Evolutionary conservation across 2,797 vertebrate genomes (phyloP).

Genomic region (Masticophis lateralis): DNA sequence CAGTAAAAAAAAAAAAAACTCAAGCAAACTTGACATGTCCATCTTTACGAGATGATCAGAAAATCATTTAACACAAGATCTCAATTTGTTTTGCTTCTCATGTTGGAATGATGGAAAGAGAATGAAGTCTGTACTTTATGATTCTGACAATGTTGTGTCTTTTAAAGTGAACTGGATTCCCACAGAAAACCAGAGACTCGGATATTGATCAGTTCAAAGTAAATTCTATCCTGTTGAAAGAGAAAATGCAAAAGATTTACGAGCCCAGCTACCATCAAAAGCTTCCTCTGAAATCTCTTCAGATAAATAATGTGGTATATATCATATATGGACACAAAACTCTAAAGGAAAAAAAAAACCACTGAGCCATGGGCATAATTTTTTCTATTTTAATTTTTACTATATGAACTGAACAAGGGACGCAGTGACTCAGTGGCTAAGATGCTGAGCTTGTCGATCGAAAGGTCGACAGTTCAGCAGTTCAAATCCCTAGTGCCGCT

Average conservation of each 20-base stretch:
- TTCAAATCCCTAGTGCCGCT: too few relatives aligned
- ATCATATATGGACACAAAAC: not conserved
- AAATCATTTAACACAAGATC: constrained; percentile 43
- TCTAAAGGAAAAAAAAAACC: not conserved
- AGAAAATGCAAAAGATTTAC: constrained; percentile 32
- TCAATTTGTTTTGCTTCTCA: constrained; percentile 32
- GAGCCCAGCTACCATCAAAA: not conserved
- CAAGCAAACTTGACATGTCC: not conserved
- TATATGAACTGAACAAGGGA: not conserved
- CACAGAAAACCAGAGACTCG: constrained; percentile 30
- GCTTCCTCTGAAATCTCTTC: not conserved
- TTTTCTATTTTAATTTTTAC: not conserved
- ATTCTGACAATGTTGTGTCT: constrained; percentile 38
- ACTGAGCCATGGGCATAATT: not conserved
- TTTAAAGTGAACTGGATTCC: constrained; percentile 26
- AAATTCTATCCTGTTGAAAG: constrained; percentile 30
- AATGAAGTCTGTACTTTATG: constrained; percentile 23
- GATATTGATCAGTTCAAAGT: constrained; percentile 5
- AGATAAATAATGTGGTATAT: not conserved
- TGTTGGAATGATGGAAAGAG: not conserved
- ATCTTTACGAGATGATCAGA: constrained; percentile 37
- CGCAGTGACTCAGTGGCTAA: too few relatives aligned
- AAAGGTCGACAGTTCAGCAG: too few relatives aligned
- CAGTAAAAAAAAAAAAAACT: constrained; percentile 1
- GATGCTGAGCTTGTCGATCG: too few relatives aligned